Base-by-base conservation (phyloP, 2,888 invertebrate species). In the Plebejus argus region DNA sequence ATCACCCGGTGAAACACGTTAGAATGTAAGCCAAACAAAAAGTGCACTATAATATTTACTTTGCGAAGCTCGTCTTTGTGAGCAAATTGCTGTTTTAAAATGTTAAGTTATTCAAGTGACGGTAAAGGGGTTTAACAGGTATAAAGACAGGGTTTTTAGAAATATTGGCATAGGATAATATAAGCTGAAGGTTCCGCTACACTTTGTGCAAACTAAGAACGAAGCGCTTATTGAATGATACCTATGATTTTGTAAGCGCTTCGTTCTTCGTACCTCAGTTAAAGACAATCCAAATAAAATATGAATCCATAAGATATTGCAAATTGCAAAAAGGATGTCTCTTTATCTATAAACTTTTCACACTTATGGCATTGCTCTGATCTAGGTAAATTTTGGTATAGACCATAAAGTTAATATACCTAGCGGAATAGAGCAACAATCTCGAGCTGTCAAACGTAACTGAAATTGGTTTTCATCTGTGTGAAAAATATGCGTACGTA, bases 11-110 rank as follows among this genome's bases (percentile, higher is more conserved):
- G 49, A 28, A 53, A 74, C 49, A 53, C 74, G 49, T 15, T 49
- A 74, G 45, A 72, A 72, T 5, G 72, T 45, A 12, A 72, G 45
- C 45, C 39, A 72, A 45, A 72, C 39, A 45, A 74, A 72, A 74
- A 74, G 45, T 49, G 7, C 49, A 74, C 49, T 74, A 49, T 49
- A 74, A 74, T 74, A 74, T 74, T 74, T 74, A 74, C 20, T 74
- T 74, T 39, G 72, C 12, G 5, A 45, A 45, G 45, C 71, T 20
- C 12, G 71, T 45, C 20, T 72, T 72, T 72, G 39, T 72, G 45
- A 45, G 20, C 45, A 72, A 39, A 39, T 45, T 45, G 20, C 20
- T 72, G 45, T 72, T 72, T 72, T 72, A 45, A 28, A 66, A 66
- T 66, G 66, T 66, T 33, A 66, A 66, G 28, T 15, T 66, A 66